Evolutionary conservation across 2,888 invertebrate genomes (phyloP).

Genomic region (Galerucella nymphaeae): DNA sequence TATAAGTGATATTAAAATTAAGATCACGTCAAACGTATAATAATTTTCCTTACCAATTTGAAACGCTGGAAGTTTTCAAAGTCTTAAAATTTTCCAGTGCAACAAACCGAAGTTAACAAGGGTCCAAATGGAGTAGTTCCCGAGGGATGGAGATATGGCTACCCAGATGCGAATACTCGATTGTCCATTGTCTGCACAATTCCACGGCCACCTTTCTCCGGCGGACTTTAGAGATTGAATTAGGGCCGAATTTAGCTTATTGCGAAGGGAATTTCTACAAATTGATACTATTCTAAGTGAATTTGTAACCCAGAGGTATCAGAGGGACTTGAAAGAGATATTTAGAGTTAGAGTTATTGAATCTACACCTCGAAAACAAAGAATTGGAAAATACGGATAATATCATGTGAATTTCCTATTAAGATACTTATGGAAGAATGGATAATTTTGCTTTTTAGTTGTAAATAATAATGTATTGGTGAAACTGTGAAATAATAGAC

Average conservation of each 20-base stretch:
- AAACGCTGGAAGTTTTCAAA: constrained; percentile 40
- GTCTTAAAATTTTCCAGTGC: constrained; percentile 52
- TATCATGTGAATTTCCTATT: background rate
- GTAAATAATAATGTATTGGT: background rate
- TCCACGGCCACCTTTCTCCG: constrained; percentile 56
- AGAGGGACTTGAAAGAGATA: constrained; percentile 29
- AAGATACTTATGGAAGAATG: too few relatives aligned
- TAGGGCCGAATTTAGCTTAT: constrained; percentile 61
- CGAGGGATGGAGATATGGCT: constrained; percentile 54
- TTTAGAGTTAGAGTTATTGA: constrained; percentile 24
- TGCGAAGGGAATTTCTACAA: constrained; percentile 57
- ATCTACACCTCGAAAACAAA: background rate
- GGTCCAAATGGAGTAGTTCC: constrained; percentile 56
- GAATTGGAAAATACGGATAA: background rate
- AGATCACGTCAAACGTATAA: constrained; percentile 8
- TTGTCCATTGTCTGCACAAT: constrained; percentile 61
- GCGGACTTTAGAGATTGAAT: constrained; percentile 58
- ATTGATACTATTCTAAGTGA: constrained; percentile 52
- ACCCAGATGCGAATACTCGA: constrained; percentile 62
- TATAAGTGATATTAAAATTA: constrained; percentile 9
- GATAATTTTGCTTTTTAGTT: background rate
- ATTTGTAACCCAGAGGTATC: constrained; percentile 42
- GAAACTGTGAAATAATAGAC: too few relatives aligned
- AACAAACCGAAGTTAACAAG: constrained; percentile 57
- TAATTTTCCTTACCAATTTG: constrained; percentile 25